These are phyloP conservation scores for Rhagoletis pomonella DNA, from an alignment of 1,140 invertebrate species.

Conservation along the genomic window DNA sequence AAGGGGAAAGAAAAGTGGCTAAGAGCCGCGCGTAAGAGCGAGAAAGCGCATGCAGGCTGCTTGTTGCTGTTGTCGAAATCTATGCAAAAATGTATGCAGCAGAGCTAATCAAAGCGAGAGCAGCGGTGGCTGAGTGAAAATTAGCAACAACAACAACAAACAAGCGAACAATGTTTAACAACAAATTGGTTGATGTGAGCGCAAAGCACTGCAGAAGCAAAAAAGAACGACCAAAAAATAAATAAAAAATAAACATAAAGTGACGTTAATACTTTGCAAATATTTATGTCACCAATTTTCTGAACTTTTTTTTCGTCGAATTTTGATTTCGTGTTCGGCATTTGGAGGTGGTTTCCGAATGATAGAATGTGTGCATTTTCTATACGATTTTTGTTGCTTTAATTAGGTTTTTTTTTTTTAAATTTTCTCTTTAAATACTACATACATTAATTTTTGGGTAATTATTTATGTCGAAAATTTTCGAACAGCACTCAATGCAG, in stretches of 20 bases:
- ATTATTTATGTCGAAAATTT: constrained; percentile 47
- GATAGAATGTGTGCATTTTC: not conserved
- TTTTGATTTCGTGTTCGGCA: not conserved
- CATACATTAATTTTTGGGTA: constrained; percentile 6
- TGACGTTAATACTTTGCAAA: not conserved
- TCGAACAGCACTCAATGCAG: constrained; percentile 27
- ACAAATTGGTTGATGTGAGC: constrained; percentile 19
- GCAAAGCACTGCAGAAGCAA: not conserved
- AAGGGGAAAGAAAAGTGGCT: not conserved
- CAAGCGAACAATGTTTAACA: not conserved
- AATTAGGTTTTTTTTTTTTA: not conserved
- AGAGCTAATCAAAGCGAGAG: not conserved
- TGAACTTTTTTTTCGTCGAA: not conserved
- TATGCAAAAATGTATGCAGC: not conserved
- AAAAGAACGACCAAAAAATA: not conserved
- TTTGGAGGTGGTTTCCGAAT: constrained; percentile 22
- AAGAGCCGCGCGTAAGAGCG: not conserved
- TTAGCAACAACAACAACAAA: not conserved
- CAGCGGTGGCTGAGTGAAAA: not conserved
- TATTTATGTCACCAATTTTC: not conserved
- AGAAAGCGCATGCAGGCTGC: not conserved
- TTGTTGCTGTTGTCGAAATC: not conserved
- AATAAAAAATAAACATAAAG: not conserved
- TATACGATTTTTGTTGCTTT: not conserved
- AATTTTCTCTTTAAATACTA: constrained; percentile 3